These are phyloP conservation scores for Hylaea fasciaria DNA, from an alignment of 2,888 invertebrate genomes.

Conservation along the genomic window DNA sequence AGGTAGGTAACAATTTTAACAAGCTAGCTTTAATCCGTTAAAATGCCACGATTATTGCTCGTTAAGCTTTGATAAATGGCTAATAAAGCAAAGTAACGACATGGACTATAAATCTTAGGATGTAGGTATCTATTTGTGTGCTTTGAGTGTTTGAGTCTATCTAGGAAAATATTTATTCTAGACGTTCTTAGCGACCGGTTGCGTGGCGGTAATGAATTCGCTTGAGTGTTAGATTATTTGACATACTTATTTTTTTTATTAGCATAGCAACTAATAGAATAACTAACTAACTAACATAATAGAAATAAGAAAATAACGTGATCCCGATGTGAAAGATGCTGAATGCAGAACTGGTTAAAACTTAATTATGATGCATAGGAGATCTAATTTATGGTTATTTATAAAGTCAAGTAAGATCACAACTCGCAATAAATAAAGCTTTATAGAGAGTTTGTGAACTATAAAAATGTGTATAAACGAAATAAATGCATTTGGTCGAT, in stretches of 20 bases:
- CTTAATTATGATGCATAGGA: too few relatives aligned
- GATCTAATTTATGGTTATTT: too few relatives aligned
- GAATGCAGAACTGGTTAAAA: too few relatives aligned
- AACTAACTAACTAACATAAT: too few relatives aligned
- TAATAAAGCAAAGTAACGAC: conserved; percentile 70
- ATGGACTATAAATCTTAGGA: conserved; percentile 62
- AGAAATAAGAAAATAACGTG: too few relatives aligned
- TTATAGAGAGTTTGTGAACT: conserved; percentile 3
- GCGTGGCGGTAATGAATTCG: conserved; percentile 13
- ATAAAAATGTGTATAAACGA: conserved; percentile 10
- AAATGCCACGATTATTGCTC: conserved; percentile 70
- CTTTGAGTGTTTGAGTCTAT: conserved; percentile 28
- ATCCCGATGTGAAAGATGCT: too few relatives aligned
- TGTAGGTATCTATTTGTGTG: conserved; percentile 49
- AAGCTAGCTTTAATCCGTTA: conserved; percentile 62
- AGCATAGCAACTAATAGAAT: background rate
- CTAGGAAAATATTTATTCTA: conserved; percentile 33
- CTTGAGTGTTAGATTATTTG: background rate
- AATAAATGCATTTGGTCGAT: conserved; percentile 20
- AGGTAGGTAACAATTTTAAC: conserved; percentile 64
- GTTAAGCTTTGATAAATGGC: conserved; percentile 76
- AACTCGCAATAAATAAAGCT: conserved; percentile 1
- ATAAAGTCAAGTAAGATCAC: background rate
- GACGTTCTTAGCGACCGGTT: conserved; percentile 14
- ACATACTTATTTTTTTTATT: background rate